These are phyloP conservation scores for Perodicticus potto DNA, from an alignment of 2,797 vertebrate genomes.

Conservation along the genomic window DNA sequence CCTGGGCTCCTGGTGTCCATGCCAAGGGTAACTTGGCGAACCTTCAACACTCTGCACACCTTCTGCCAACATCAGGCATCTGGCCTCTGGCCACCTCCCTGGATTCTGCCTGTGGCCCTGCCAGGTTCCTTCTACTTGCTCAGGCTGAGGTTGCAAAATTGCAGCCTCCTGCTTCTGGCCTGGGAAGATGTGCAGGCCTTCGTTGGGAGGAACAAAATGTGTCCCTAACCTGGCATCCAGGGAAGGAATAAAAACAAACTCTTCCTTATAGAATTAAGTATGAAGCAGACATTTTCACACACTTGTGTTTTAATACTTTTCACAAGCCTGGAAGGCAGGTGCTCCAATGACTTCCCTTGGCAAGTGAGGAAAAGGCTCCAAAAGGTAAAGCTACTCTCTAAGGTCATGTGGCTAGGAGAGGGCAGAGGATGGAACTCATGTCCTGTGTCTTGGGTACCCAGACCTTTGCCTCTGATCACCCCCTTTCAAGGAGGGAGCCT, in stretches of 20 bases:
- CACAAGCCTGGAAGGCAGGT: background rate
- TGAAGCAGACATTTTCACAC: rapidly evolving
- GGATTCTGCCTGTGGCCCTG: background rate
- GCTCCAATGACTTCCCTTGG: background rate
- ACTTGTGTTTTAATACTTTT: background rate
- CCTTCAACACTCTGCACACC: rapidly evolving
- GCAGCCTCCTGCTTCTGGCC: slow-evolving; percentile 8
- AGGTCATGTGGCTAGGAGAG: background rate
- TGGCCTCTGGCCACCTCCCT: slow-evolving; percentile 43
- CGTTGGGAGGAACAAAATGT: background rate
- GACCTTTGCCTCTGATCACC: background rate
- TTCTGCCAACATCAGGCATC: slow-evolving; percentile 59
- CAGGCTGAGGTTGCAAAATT: background rate
- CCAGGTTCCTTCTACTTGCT: slow-evolving; percentile 13
- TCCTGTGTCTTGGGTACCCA: background rate
- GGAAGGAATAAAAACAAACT: background rate
- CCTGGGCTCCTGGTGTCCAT: background rate
- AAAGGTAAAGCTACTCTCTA: background rate
- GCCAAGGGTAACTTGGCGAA: slow-evolving; percentile 44
- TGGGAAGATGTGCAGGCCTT: background rate
- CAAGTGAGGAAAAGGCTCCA: background rate
- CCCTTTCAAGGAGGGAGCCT: background rate
- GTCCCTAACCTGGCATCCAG: background rate
- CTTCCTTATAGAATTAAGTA: background rate
- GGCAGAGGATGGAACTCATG: background rate